phyloP scores from a whole-genome alignment of 2,797 vertebrate species.

The Balearica regulorum region DNA sequence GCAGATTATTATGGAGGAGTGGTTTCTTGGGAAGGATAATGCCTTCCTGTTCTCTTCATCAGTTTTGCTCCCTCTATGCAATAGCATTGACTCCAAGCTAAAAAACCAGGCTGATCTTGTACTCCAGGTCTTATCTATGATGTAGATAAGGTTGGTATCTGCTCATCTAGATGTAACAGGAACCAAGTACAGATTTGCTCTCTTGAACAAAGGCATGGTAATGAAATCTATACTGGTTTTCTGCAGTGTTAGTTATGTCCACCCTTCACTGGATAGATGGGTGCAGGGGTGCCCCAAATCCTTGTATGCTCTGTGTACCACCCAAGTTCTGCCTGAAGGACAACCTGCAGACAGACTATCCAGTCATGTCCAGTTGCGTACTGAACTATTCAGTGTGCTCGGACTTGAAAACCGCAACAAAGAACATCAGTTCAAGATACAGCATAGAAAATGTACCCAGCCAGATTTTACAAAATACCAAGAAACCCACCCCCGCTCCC shows the following conservation, averaged over 20 bases:
- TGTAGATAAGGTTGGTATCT: not conserved
- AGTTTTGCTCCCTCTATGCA: not conserved
- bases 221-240: not conserved
- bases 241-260: not conserved
- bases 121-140: not conserved
- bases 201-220: not conserved
- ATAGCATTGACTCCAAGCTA: not conserved
- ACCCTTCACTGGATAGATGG: not conserved
- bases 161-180: not conserved
- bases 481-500: not conserved
- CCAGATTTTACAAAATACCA: not conserved
- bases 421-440: not conserved
- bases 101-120: not conserved
- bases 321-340: not conserved
- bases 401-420: not conserved
- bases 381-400: not conserved
- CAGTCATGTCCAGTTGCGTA: not conserved
- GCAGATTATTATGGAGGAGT: not conserved
- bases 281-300: not conserved
- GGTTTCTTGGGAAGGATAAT: not conserved
- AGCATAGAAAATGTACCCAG: not conserved
- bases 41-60: not conserved
- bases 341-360: not conserved
- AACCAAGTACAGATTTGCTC: not conserved
- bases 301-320: accelerated